phyloP scores from a whole-genome alignment of 1,140 invertebrate species.

The Apis laboriosa region DNA sequence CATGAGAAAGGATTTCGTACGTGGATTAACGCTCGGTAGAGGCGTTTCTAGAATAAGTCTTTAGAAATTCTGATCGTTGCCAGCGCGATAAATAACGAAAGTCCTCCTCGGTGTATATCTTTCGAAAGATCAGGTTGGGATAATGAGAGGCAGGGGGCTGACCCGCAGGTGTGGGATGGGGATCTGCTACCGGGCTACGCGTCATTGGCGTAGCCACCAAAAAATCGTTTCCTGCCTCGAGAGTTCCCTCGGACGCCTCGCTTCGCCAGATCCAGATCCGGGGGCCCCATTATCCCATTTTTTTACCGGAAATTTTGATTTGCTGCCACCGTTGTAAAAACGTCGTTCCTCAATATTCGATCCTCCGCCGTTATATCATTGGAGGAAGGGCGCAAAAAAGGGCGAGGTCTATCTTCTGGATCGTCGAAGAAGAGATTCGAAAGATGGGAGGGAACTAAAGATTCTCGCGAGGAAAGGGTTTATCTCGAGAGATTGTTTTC shows the following conservation, averaged over 20 bases:
- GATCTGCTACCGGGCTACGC: conserved; percentile 79
- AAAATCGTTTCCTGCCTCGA: conserved; percentile 59
- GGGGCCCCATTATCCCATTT: neutral
- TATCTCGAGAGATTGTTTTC: too few relatives aligned
- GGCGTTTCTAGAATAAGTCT: conserved; percentile 69
- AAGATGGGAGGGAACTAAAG: neutral
- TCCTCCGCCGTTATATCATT: conserved; percentile 48
- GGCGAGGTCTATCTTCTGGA: conserved; percentile 14
- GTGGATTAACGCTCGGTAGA: conserved; percentile 51
- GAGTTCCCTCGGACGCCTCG: neutral
- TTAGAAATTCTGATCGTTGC: conserved; percentile 77
- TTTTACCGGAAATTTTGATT: conserved; percentile 47
- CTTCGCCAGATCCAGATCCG: neutral
- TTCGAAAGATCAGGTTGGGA: conserved; percentile 78
- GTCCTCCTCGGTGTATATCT: conserved; percentile 72
- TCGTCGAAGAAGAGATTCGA: neutral
- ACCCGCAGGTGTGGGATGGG: conserved; percentile 78
- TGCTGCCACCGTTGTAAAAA: conserved; percentile 37
- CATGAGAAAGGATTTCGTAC: conserved; percentile 47
- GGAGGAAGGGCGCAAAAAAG: conserved; percentile 26
- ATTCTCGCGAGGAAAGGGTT: neutral
- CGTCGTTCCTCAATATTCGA: conserved; percentile 42
- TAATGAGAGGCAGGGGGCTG: conserved; percentile 78
- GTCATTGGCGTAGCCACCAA: conserved; percentile 74
- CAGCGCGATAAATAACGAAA: conserved; percentile 79